These are phyloP conservation scores for Phyllotreta striolata DNA, from an alignment of 2,888 invertebrate species.

Conservation along the genomic window DNA sequence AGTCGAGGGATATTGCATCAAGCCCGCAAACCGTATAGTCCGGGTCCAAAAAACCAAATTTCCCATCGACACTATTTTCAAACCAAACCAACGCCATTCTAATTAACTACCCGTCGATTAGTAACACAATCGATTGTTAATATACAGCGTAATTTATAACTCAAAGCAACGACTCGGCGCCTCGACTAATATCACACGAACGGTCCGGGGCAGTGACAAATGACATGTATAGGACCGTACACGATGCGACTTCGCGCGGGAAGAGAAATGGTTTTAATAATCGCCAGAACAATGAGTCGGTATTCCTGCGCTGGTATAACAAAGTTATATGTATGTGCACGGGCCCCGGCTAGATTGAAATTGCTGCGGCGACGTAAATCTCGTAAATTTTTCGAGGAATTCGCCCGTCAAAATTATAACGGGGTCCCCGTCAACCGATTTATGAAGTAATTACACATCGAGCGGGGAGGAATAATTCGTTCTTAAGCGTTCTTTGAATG, in stretches of 20 bases:
- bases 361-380: slow-evolving; percentile 42
- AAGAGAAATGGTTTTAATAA: slow-evolving; percentile 49
- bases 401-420: slow-evolving; percentile 30
- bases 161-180: slow-evolving; percentile 8
- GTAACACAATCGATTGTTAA: too few relatives aligned
- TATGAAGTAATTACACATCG: slow-evolving; percentile 21
- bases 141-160: too few relatives aligned
- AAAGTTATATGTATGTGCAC: slow-evolving; percentile 41
- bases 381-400: slow-evolving; percentile 35
- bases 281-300: slow-evolving; percentile 44
- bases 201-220: slow-evolving; percentile 44
- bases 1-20: background rate
- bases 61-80: too few relatives aligned
- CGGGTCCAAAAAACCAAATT: background rate
- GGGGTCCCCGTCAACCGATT: slow-evolving; percentile 22
- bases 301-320: slow-evolving; percentile 41
- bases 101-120: too few relatives aligned
- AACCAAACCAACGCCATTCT: too few relatives aligned
- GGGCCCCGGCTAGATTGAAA: slow-evolving; percentile 39
- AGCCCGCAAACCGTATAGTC: slow-evolving; percentile 2
- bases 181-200: slow-evolving; percentile 39
- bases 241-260: slow-evolving; percentile 37
- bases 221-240: slow-evolving; percentile 43
- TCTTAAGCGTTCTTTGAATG: too few relatives aligned
- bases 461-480: background rate